phyloP scores from a whole-genome alignment of 2,888 invertebrate species.

The Lucinisca nassula region DNA sequence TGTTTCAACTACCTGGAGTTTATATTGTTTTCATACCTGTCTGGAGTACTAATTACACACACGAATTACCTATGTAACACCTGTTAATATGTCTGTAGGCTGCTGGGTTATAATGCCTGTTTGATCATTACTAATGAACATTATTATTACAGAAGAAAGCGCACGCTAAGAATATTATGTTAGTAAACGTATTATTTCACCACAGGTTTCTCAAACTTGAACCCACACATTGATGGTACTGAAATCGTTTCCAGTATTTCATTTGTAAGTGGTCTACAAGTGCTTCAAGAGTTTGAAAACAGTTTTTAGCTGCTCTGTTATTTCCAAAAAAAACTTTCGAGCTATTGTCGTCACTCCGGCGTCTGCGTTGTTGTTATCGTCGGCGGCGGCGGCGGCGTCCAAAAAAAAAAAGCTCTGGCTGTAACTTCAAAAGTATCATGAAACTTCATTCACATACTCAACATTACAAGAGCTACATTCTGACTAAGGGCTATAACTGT shows the following conservation, averaged over 20 bases:
- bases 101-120: slow-evolving; percentile 12
- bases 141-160: slow-evolving; percentile 1
- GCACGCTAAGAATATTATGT: slow-evolving; percentile 7
- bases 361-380: no score
- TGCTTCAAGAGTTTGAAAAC: no score
- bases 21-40: slow-evolving; percentile 14
- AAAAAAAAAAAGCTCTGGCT: no score
- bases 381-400: no score
- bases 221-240: neutral
- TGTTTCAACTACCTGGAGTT: neutral
- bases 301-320: no score
- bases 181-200: neutral
- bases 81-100: slow-evolving; percentile 8
- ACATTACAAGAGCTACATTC: no score
- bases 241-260: neutral
- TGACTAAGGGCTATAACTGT: no score
- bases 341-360: no score
- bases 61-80: slow-evolving; percentile 9
- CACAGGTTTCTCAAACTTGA: neutral
- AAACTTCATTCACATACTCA: no score
- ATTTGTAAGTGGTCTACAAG: no score
- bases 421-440: no score
- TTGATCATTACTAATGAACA: slow-evolving; percentile 14
- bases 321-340: no score
- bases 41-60: slow-evolving; percentile 9